Conservation (phyloP, 2,888 invertebrate species). For the Microctonus aethiopoides region DNA sequence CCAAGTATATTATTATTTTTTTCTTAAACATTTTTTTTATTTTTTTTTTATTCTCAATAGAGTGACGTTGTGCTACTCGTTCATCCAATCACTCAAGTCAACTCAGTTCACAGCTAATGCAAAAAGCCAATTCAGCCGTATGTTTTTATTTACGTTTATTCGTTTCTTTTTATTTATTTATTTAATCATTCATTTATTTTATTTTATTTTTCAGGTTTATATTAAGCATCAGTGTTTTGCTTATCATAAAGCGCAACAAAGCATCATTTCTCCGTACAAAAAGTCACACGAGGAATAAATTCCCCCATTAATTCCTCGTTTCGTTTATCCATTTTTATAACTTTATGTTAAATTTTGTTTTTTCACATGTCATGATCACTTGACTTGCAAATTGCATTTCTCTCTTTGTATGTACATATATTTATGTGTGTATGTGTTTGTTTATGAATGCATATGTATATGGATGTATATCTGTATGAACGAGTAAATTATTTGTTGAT, state of each 20-base stretch:
- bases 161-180: not conserved
- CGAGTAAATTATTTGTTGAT: not conserved
- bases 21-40: too few relatives aligned
- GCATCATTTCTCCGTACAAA: slow-evolving; percentile 37
- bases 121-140: slow-evolving; percentile 3
- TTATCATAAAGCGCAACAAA: slow-evolving; percentile 32
- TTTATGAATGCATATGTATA: too few relatives aligned
- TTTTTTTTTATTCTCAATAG: not conserved
- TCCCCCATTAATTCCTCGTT: not conserved
- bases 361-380: slow-evolving; percentile 4
- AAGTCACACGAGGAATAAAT: slow-evolving; percentile 30
- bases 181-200: slow-evolving; percentile 9
- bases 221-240: slow-evolving; percentile 23
- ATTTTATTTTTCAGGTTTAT: not conserved
- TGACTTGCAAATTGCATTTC: not conserved
- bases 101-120: slow-evolving; percentile 6
- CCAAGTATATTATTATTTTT: not conserved
- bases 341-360: not conserved
- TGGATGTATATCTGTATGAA: slow-evolving; percentile 8
- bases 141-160: not conserved
- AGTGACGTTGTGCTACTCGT: not conserved
- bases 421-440: slow-evolving; percentile 6
- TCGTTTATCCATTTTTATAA: slow-evolving; percentile 14
- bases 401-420: not conserved
- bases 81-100: not conserved